Evolutionary conservation across 2,797 vertebrate genomes (phyloP).

Genomic region (Falco columbarius): DNA sequence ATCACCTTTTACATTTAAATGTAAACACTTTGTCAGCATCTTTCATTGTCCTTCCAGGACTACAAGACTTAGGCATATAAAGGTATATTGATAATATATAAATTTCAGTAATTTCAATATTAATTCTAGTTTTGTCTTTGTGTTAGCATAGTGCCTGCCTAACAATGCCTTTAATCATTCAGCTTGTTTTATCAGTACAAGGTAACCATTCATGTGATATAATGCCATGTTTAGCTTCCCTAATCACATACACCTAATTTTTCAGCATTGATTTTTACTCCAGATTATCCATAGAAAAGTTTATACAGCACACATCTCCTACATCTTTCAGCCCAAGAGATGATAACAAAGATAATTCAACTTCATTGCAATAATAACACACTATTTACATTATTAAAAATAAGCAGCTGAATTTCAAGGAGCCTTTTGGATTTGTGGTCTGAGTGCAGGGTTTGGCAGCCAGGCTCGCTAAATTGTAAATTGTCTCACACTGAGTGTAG

Average conservation of each 20-base stretch:
- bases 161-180: conserved; percentile 9
- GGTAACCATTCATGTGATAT: background rate
- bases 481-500: background rate
- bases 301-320: background rate
- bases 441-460: background rate
- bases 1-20: background rate
- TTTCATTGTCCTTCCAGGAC: background rate
- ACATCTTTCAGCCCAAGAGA: background rate
- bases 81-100: background rate
- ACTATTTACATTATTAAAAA: background rate
- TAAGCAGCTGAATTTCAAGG: background rate
- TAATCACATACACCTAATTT: conserved; percentile 33
- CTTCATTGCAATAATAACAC: background rate
- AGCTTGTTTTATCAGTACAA: background rate
- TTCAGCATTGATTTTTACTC: conserved; percentile 40
- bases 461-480: background rate
- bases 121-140: background rate
- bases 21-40: background rate
- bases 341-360: background rate
- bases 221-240: background rate
- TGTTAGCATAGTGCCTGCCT: background rate
- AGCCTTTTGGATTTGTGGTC: background rate
- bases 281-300: background rate
- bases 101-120: conserved; percentile 17
- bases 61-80: background rate